These are phyloP conservation scores for Pollenia griseotomentosa DNA, from an alignment of 2,888 invertebrate genomes.

Conservation along the genomic window DNA sequence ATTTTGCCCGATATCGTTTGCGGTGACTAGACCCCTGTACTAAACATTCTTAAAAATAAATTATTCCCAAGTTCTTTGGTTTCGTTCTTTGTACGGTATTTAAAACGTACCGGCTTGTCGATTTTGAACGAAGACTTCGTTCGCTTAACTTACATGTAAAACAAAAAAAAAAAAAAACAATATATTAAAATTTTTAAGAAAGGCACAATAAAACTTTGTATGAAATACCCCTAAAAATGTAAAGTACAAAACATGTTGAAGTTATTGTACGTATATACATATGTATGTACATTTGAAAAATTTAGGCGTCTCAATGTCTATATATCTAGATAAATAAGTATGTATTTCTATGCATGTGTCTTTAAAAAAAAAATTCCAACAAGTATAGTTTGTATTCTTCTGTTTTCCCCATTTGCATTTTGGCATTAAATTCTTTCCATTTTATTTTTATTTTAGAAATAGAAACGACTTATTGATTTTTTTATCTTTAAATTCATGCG, in stretches of 20 bases:
- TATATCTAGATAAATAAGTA: slow-evolving; percentile 1
- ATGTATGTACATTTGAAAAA: background rate
- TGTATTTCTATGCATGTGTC: background rate
- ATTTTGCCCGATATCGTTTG: too few species aligned
- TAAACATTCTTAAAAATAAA: too few species aligned
- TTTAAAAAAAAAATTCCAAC: slow-evolving; percentile 24
- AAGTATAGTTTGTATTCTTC: background rate
- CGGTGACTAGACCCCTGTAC: too few species aligned
- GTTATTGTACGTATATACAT: background rate
- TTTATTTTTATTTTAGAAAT: background rate
- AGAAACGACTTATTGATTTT: slow-evolving; percentile 48
- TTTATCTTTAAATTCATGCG: slow-evolving; percentile 32
- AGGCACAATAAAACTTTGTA: background rate
- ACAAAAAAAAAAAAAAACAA: too few species aligned
- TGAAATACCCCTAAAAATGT: slow-evolving; percentile 22
- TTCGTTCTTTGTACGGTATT: too few species aligned
- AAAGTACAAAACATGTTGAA: background rate
- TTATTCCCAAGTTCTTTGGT: too few species aligned
- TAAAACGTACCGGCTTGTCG: too few species aligned
- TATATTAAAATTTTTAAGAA: too few species aligned
- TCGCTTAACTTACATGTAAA: too few species aligned
- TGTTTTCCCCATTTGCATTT: slow-evolving; percentile 30
- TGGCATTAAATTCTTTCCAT: slow-evolving; percentile 13
- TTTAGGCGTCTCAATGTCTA: slow-evolving; percentile 49
- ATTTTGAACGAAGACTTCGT: too few species aligned